Evolutionary conservation across 1,140 invertebrate species (phyloP), one percentile per base, ranked within the genome.

Genomic region (Drosophila orosa): DNA sequence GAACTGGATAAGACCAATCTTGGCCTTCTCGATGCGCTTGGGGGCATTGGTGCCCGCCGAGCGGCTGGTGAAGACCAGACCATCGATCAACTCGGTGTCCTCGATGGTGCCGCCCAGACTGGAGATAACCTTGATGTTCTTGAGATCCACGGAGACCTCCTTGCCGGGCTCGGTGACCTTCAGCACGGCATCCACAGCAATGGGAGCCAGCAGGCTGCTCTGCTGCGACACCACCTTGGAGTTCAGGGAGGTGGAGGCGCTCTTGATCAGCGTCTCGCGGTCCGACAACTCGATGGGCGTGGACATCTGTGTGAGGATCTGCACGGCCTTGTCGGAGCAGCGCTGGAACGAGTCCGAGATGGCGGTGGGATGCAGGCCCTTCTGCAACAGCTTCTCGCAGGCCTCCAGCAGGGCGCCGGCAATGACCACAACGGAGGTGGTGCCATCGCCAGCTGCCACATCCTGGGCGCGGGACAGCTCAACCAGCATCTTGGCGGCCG

Each of bases 171-270:
- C 93, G 5, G 94, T 93, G 74, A 99, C 96, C 93, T 96, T 96
- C 48, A 99, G 93, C 37, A 99, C 98, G 68, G 99, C 98, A 92
- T 99, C 96, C 0, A 99, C 99, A 75, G 99, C 98, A 82, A 99
- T 96, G 22, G 99, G 98, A 22, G 98, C 98, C 66, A 99, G 93
- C 44, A 98, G 94, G 90, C 95, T 97, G 5, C 98, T 98, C 92
- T 99, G 98, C 93, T 99, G 98, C 2, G 98, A 99, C 1, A 99
- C 99, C 54, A 99, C 98, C 94, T 99, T 99, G 1, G 99, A 99
- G 92, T 99, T 99, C 3, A 99, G 93, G 9, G 98, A 98, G 25
- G 99, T 99, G 9, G 98, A 97, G 33, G 99, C 99, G 92, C 97
- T 98, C 93, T 99, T 98, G 35, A 98, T 93, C 3, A 99, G 93